Percentiles rank a stretch among this genome's conserved stretches.
These are phyloP conservation scores for Zaprionus capensis DNA, from an alignment of 1,140 invertebrate species.

Conservation along the genomic window DNA sequence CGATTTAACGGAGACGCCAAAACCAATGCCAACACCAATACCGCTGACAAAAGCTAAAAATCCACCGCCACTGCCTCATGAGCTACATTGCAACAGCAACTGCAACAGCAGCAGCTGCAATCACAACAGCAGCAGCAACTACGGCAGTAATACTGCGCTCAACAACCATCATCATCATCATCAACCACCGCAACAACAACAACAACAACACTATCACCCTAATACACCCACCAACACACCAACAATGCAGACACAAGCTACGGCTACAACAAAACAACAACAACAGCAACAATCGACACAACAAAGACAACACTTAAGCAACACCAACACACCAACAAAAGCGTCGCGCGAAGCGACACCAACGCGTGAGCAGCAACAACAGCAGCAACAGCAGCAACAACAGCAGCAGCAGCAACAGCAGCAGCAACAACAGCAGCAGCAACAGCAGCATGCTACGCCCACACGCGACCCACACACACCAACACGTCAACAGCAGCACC, in stretches of 20 bases:
- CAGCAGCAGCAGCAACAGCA: conserved; percentile 47
- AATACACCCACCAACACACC: conserved; percentile 39
- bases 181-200: conserved; percentile 49
- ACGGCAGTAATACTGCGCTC: conserved; percentile 63
- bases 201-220: conserved; percentile 56
- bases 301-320: conserved; percentile 44
- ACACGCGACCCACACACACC: conserved; percentile 58
- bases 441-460: conserved; percentile 59
- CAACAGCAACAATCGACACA: conserved; percentile 24
- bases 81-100: conserved; percentile 58
- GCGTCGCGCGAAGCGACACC: conserved; percentile 70
- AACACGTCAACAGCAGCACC: conserved; percentile 53
- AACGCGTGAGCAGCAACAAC: conserved; percentile 48
- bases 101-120: conserved; percentile 41
- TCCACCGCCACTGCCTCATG: conserved; percentile 83
- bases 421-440: conserved; percentile 36
- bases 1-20: conserved; percentile 86
- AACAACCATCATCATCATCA: conserved; percentile 59
- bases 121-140: conserved; percentile 50
- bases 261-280: conserved; percentile 49
- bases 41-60: conserved; percentile 84
- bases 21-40: conserved; percentile 84
- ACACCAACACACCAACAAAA: conserved; percentile 67
- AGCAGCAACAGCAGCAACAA: conserved; percentile 40
- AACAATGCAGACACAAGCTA: conserved; percentile 37